Conservation (phyloP, 2,113 vertebrate genomes). For the Tenrec ecaudatus region DNA sequence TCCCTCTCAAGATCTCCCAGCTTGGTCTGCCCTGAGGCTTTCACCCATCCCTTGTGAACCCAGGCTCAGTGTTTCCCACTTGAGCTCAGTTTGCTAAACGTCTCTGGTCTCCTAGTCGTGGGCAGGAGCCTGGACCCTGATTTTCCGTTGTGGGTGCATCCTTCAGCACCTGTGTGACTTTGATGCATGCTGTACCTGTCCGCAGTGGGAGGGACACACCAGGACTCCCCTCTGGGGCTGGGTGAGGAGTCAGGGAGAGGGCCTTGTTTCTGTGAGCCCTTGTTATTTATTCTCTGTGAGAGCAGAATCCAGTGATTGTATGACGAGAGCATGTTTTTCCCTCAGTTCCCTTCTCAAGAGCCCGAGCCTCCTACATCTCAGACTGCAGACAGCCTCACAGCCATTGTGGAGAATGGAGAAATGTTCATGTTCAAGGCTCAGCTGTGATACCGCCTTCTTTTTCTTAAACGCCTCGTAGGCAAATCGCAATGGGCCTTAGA, state of each 20-base stretch:
- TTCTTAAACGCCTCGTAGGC: neutral
- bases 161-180: neutral
- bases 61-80: neutral
- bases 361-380: neutral
- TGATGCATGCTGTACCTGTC: neutral
- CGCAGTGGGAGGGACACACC: neutral
- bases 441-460: rapidly evolving
- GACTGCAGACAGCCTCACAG: neutral
- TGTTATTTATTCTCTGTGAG: neutral
- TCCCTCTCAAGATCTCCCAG: rapidly evolving
- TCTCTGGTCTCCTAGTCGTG: neutral
- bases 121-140: neutral
- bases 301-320: neutral
- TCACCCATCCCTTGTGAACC: neutral
- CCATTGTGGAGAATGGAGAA: neutral
- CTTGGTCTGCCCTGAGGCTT: neutral
- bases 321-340: neutral
- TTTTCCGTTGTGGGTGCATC: neutral
- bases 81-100: neutral
- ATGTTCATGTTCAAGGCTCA: neutral
- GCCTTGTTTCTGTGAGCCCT: neutral
- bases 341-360: neutral
- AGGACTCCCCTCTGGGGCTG: neutral
- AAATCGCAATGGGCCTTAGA: neutral
- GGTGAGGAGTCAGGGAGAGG: neutral